Conservation (phyloP, 2,113 vertebrate genomes). For the Nycticebus coucang region DNA sequence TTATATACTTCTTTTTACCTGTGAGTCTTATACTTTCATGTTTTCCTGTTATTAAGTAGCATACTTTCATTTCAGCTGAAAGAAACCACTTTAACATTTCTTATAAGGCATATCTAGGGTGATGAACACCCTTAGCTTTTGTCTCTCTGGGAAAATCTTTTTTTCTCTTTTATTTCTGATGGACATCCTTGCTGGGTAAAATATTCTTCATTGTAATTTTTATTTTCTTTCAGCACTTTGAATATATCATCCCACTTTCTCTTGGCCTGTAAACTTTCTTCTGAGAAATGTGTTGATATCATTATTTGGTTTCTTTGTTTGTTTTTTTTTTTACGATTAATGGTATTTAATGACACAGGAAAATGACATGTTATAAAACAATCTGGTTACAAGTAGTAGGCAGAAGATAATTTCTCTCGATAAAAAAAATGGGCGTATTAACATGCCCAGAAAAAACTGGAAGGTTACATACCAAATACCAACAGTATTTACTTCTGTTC, state of each 20-base stretch:
- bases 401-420: neutral
- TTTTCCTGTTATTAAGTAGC: neutral
- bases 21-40: neutral
- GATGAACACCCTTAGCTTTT: neutral
- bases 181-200: neutral
- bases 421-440: neutral
- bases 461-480: neutral
- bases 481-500: neutral
- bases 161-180: neutral
- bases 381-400: neutral
- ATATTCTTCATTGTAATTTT: neutral
- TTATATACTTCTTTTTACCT: neutral
- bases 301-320: neutral
- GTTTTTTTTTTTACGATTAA: too few species aligned
- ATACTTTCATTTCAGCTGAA: neutral
- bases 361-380: neutral
- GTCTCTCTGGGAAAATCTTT: neutral
- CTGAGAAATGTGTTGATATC: neutral
- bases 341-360: slow-evolving; percentile 36
- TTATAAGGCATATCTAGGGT: neutral
- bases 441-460: slow-evolving; percentile 16
- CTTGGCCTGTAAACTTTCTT: neutral
- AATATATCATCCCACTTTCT: neutral
- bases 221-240: neutral
- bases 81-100: neutral